phyloP scores from a whole-genome alignment of 2,797 vertebrate genomes.

The Danio albolineatus region DNA sequence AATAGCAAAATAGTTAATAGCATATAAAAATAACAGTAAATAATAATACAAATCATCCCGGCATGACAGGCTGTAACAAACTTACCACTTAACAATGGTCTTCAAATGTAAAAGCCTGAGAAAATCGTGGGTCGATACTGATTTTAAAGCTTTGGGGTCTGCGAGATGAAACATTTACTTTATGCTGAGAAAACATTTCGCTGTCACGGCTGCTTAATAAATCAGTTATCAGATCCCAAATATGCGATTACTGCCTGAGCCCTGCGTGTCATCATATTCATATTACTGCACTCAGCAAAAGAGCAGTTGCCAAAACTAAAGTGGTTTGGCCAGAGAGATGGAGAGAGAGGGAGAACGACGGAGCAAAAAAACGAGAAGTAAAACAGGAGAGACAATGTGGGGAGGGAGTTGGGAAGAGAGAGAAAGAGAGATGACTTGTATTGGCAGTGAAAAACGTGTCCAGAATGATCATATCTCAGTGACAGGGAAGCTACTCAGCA shows the following conservation, averaged over 20 bases:
- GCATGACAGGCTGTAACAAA: not conserved
- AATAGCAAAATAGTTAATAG: no score
- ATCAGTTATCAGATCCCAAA: constrained; percentile 52
- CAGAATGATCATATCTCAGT: constrained; percentile 63
- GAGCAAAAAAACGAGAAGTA: not conserved
- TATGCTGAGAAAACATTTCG: constrained; percentile 52
- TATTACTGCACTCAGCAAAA: constrained; percentile 63
- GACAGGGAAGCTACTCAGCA: constrained; percentile 63
- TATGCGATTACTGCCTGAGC: constrained; percentile 56
- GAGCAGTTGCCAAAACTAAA: constrained; percentile 71
- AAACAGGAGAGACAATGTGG: constrained; percentile 47
- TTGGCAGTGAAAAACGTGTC: constrained; percentile 63
- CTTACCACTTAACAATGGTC: not conserved
- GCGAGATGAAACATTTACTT: constrained; percentile 33
- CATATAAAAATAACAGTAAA: no score
- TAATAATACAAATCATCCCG: not conserved
- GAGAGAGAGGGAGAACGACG: constrained; percentile 56
- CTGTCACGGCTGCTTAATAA: constrained; percentile 52
- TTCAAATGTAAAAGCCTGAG: not conserved
- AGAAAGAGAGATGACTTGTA: constrained; percentile 57
- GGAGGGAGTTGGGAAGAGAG: constrained; percentile 41
- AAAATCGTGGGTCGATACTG: constrained; percentile 20
- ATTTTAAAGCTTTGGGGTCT: constrained; percentile 31
- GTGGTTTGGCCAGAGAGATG: constrained; percentile 68
- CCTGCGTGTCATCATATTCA: constrained; percentile 56